Conservation (phyloP, 1,140 invertebrate species). For the Trichoplusia ni region DNA sequence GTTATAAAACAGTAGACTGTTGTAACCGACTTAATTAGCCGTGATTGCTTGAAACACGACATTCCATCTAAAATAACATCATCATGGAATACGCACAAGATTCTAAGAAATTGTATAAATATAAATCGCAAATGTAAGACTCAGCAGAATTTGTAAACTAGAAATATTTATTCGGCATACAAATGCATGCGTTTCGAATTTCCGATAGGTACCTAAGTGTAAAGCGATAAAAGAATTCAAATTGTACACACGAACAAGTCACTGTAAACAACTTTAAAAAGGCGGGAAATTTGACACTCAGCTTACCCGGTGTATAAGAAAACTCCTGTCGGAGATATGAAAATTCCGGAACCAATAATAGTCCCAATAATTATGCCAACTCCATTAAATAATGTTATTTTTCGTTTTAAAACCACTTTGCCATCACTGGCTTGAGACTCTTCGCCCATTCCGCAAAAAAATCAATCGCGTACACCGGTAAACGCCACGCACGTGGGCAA, state of each 20-base stretch:
- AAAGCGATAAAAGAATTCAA: slow-evolving; percentile 11
- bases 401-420: slow-evolving; percentile 88
- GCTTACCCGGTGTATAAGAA: slow-evolving; percentile 84
- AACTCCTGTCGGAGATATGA: slow-evolving; percentile 90
- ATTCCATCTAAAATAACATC: no score
- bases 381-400: slow-evolving; percentile 92
- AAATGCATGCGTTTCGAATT: slow-evolving; percentile 3
- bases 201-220: slow-evolving; percentile 14
- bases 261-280: background rate
- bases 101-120: background rate
- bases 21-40: no score
- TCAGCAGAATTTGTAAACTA: background rate
- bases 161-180: background rate
- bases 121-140: background rate
- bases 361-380: slow-evolving; percentile 93
- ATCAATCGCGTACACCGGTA: slow-evolving; percentile 69
- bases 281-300: slow-evolving; percentile 50
- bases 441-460: slow-evolving; percentile 78
- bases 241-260: slow-evolving; percentile 6
- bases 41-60: no score
- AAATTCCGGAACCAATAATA: slow-evolving; percentile 92
- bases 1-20: no score
- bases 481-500: slow-evolving; percentile 65
- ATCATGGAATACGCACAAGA: no score
- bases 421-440: slow-evolving; percentile 67